Conservation (phyloP, 1,140 invertebrate species). For the Diorhabda carinulata region DNA sequence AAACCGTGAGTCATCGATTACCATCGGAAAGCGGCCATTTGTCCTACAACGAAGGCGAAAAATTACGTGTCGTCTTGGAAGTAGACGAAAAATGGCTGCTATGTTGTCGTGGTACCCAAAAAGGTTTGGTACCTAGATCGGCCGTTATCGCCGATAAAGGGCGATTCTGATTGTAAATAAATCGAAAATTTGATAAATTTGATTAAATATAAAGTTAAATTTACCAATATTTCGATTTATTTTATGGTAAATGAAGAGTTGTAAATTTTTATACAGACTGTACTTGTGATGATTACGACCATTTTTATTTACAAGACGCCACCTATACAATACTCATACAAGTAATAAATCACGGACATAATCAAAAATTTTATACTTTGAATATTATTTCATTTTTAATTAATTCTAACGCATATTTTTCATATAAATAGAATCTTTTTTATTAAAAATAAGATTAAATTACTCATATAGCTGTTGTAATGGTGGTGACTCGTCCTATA, state of each 20-base stretch:
- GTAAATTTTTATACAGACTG: slow-evolving; percentile 29
- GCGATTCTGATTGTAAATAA: slow-evolving; percentile 32
- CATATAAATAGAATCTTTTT: too few species aligned
- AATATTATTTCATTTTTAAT: too few species aligned
- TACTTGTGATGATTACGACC: slow-evolving; percentile 28
- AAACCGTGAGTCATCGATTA: slow-evolving; percentile 67
- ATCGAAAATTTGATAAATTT: neutral
- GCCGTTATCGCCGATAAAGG: slow-evolving; percentile 56
- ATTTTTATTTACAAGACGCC: too few species aligned
- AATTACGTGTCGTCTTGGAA: slow-evolving; percentile 67
- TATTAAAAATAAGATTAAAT: too few species aligned
- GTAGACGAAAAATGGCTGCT: slow-evolving; percentile 73
- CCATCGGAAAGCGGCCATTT: slow-evolving; percentile 73
- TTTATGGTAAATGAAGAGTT: slow-evolving; percentile 7
- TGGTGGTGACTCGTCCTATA: too few species aligned
- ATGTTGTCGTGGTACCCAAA: slow-evolving; percentile 71
- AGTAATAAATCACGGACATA: too few species aligned
- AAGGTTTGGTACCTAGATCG: slow-evolving; percentile 70
- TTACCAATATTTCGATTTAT: too few species aligned
- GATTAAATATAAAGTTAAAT: too few species aligned
- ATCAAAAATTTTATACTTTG: too few species aligned
- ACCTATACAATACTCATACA: too few species aligned
- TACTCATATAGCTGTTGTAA: too few species aligned
- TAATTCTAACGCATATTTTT: too few species aligned
- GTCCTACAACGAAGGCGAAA: slow-evolving; percentile 74